These are phyloP conservation scores for Hemibagrus wyckioides DNA, from an alignment of 2,113 vertebrate species.

Conservation along the genomic window DNA sequence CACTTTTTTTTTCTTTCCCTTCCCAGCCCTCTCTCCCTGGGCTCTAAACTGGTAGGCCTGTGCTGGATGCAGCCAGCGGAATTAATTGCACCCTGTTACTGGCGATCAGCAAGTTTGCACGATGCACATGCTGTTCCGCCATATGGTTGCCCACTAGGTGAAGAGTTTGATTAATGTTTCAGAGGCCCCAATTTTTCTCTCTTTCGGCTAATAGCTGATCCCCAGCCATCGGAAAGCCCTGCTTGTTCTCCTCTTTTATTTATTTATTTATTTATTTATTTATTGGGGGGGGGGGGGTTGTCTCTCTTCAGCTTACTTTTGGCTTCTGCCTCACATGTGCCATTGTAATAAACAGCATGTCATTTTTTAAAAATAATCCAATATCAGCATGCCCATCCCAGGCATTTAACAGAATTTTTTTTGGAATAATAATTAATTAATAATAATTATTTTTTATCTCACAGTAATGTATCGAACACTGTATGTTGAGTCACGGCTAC, in stretches of 20 bases:
- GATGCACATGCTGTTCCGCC: constrained; percentile 98
- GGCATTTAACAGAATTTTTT: background rate
- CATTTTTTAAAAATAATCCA: constrained; percentile 19
- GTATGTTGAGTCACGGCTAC: background rate
- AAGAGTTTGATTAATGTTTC: constrained; percentile 99
- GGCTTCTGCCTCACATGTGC: constrained; percentile 42
- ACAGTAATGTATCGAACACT: background rate
- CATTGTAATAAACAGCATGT: constrained; percentile 45
- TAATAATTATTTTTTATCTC: background rate
- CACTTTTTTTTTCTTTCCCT: constrained; percentile 58
- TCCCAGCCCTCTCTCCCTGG: constrained; percentile 63
- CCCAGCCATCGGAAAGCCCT: constrained; percentile 80
- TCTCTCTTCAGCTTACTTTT: constrained; percentile 46
- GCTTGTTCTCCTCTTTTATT: constrained; percentile 57
- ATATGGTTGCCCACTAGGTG: constrained; percentile 99
- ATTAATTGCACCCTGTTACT: constrained; percentile 99
- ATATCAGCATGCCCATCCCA: background rate
- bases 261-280: constrained; percentile 21
- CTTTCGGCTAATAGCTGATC: constrained; percentile 89
- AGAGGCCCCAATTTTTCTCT: constrained; percentile 82
- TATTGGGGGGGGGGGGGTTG: no score
- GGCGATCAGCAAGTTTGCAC: constrained; percentile 99
- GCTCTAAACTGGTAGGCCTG: constrained; percentile 80
- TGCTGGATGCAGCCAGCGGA: constrained; percentile 99
- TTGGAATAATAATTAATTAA: background rate